Conservation (phyloP, 2,888 invertebrate species). For the Thyatira batis region DNA sequence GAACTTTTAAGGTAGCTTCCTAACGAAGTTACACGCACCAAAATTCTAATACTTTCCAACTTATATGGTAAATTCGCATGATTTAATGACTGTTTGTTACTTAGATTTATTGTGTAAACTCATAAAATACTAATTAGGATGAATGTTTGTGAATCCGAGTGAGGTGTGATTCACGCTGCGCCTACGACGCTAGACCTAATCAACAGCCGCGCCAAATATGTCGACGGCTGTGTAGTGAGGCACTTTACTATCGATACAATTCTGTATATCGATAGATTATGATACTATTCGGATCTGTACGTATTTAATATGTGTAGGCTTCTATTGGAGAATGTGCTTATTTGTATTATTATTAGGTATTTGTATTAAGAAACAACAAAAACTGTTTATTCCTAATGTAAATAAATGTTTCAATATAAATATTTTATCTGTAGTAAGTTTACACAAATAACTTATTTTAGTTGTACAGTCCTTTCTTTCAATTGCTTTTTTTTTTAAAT, state of each 20-base stretch:
- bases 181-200: constrained; percentile 56
- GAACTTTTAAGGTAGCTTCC: neutral
- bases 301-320: too few relatives aligned
- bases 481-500: too few relatives aligned
- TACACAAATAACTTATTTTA: too few relatives aligned
- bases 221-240: constrained; percentile 35
- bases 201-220: constrained; percentile 57
- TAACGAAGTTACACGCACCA: neutral
- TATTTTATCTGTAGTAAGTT: too few relatives aligned
- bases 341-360: too few relatives aligned
- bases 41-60: neutral
- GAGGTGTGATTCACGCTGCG: constrained; percentile 49
- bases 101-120: neutral
- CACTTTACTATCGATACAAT: neutral
- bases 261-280: constrained; percentile 14
- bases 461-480: too few relatives aligned
- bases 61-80: neutral
- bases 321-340: too few relatives aligned
- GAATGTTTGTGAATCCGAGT: constrained; percentile 38
- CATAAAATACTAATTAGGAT: constrained; percentile 53
- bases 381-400: too few relatives aligned
- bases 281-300: too few relatives aligned
- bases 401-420: too few relatives aligned
- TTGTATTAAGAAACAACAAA: too few relatives aligned
- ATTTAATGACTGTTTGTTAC: neutral